Evolutionary conservation across 2,113 vertebrate species (phyloP), one percentile per base, ranked within the genome.

Genomic region (Rhinolophus sinicus): DNA sequence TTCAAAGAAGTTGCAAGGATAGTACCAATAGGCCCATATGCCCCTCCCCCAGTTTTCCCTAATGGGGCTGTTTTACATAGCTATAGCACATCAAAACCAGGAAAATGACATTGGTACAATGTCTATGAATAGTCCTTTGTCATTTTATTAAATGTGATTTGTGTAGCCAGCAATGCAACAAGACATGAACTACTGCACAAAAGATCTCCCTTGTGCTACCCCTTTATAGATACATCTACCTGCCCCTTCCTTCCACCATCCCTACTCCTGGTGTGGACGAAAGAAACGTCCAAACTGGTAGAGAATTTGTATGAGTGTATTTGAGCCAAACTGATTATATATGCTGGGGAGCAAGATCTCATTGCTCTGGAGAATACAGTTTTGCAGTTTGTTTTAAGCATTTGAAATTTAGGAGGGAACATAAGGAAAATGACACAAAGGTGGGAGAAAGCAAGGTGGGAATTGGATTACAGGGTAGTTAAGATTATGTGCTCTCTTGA

Each of bases 151-250:
- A 52, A 85, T 44, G 19, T 47, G 54, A 62, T 80, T 76, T 76
- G 24, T 38, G 10, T 72, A 75, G 65, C 54, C 33, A 86, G 33
- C 19, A 95, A 47, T 60, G 22, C 38, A 84, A 81, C 22, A 58
- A 93, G 70, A 87, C 38, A 58, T 33, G 35, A 83, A 96, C 30
- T 35, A 88, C 89, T 92, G 77, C 22, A 89, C 64, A 62, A 77
- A 40, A 47, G 13, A 67, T 64, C 26, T 64, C 50, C 47, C 22
- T 50, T 47, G 10, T 24, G 21, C 13, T 44, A 24, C 19, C 64
- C 11, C 19, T 73, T 82, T 80, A 81, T 35, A 72, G 22, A 69
- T 88, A 93, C 28, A 56, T 56, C 52, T 24, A 44, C 3, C 33
- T 58, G 26, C n/a, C 21, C 8, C 28, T 90, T 93, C 40, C 19